Evolutionary conservation across 2,797 vertebrate genomes (phyloP).

Genomic region (Potorous gilbertii): DNA sequence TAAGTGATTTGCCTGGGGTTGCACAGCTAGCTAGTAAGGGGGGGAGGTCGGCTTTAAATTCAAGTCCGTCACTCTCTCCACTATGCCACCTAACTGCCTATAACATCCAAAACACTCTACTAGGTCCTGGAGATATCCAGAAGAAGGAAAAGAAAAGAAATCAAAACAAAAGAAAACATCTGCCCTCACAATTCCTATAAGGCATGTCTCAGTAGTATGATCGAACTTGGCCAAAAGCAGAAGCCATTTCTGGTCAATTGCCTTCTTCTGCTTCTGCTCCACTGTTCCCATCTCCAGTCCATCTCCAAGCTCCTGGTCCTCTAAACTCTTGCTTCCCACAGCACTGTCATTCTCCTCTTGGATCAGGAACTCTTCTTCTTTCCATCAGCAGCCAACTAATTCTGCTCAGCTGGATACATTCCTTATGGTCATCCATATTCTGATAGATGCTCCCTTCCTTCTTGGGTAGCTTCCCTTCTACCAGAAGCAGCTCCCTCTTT

Average conservation of each 20-base stretch:
- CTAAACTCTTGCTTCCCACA: background rate
- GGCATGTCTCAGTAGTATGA: background rate
- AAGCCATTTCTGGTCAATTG: background rate
- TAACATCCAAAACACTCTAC: background rate
- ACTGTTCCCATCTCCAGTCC: background rate
- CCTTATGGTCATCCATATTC: background rate
- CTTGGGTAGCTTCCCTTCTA: background rate
- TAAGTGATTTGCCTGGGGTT: background rate
- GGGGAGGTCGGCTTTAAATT: background rate
- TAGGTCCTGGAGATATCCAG: background rate
- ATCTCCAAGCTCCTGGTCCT: background rate
- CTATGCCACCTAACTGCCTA: background rate
- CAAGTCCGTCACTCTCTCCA: background rate
- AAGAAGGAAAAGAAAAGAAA: background rate
- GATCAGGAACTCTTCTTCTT: background rate
- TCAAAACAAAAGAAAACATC: background rate
- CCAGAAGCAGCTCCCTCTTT: background rate
- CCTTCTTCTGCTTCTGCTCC: background rate
- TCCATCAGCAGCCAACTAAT: background rate
- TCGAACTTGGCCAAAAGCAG: background rate
- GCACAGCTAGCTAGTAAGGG: background rate
- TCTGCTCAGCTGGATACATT: background rate
- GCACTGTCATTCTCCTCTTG: background rate
- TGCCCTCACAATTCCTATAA: background rate
- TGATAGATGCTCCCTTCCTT: background rate